Evolutionary conservation across 53 echinoderm and acorn worm species (phyloP).

Genomic region (Paracentrotus lividus): DNA sequence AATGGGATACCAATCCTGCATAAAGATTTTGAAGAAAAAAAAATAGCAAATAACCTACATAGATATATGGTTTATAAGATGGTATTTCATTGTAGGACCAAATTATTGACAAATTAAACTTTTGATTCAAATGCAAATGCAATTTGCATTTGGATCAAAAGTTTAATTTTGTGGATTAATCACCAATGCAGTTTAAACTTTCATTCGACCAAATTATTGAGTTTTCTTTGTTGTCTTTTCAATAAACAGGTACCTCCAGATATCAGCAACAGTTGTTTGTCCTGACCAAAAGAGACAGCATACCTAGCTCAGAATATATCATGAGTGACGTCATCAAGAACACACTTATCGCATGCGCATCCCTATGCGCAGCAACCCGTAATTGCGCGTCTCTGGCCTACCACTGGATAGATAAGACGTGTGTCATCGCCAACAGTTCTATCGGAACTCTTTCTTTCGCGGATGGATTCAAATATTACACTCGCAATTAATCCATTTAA

Average conservation of each 20-base stretch:
- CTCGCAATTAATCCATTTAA: no score
- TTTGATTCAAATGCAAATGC: neutral
- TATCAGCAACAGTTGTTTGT: neutral
- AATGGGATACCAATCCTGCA: no score
- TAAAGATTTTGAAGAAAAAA: no score
- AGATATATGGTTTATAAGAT: no score
- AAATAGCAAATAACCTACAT: no score
- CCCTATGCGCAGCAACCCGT: neutral
- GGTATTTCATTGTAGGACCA: no score
- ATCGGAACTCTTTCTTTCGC: neutral
- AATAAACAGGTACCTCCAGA: neutral
- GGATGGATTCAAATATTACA: no score
- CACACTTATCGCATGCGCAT: neutral
- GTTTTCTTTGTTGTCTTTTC: neutral
- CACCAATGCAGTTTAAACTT: neutral
- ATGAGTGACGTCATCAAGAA: neutral
- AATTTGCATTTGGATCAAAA: no score
- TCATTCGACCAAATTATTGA: neutral
- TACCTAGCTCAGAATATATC: neutral
- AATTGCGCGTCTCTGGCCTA: neutral
- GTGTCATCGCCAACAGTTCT: neutral
- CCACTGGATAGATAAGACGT: neutral
- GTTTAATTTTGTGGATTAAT: no score
- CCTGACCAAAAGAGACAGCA: neutral
- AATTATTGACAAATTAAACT: neutral